A percentile compares a stretch with the other conserved stretches of the same genome.
phyloP scores from a whole-genome alignment of 2,113 vertebrate genomes.

The Anguilla japonica region DNA sequence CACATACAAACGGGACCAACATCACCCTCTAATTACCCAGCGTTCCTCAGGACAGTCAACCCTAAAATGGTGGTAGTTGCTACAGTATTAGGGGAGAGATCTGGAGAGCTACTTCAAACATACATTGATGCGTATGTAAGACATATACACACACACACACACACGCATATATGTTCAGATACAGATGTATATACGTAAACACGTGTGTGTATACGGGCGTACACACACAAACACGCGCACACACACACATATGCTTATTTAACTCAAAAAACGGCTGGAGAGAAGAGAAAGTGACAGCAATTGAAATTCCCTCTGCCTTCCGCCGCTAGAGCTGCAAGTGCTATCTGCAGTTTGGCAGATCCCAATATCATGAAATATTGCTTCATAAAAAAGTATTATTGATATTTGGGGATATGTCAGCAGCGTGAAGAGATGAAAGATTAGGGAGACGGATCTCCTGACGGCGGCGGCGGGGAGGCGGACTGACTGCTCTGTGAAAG shows the following conservation, averaged over 20 bases:
- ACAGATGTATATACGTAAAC: background rate
- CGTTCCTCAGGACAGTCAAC: background rate
- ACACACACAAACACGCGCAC: background rate
- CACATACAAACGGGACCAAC: background rate
- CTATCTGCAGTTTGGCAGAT: conserved; percentile 29
- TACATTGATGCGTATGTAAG: background rate
- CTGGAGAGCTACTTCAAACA: background rate
- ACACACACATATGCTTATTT: background rate
- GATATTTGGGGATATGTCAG: conserved; percentile 59
- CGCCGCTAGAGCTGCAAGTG: background rate
- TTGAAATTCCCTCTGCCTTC: background rate
- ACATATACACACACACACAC: background rate
- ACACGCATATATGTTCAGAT: background rate
- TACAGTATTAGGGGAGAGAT: background rate
- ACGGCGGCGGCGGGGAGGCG: conserved; percentile 33
- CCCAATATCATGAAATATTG: conserved; percentile 46
- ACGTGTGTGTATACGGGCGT: background rate
- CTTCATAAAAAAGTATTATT: conserved; percentile 48
- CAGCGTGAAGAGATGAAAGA: conserved; percentile 52
- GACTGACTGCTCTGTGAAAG: conserved; percentile 51
- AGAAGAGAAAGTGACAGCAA: background rate
- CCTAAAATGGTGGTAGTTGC: background rate
- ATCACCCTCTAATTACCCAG: background rate
- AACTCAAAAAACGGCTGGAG: background rate
- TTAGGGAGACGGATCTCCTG: conserved; percentile 33